These are phyloP conservation scores for Trichopoda pennipes DNA, from an alignment of 2,888 invertebrate species.

Conservation along the genomic window DNA sequence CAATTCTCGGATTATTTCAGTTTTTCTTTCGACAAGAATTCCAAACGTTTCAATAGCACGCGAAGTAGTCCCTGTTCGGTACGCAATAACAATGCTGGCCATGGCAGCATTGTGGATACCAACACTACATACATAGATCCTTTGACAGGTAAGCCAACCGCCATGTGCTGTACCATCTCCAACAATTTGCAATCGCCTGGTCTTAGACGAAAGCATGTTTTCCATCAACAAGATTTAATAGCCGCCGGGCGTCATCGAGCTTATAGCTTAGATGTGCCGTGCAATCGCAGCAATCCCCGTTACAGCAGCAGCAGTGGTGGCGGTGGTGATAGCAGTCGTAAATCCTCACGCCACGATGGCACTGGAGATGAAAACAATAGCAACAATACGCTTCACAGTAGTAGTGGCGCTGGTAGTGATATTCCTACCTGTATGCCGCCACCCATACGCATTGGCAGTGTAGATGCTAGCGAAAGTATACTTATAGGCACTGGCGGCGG, in stretches of 20 bases:
- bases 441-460: conserved; percentile 76
- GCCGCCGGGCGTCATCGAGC: conserved; percentile 77
- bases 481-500: conserved; percentile 70
- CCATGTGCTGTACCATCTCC: conserved; percentile 79
- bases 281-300: conserved; percentile 76
- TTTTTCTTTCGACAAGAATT: conserved; percentile 80
- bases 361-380: conserved; percentile 78
- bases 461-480: conserved; percentile 74
- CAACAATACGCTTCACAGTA: conserved; percentile 79
- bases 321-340: conserved; percentile 79
- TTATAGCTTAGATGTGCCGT: conserved; percentile 80
- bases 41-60: conserved; percentile 79
- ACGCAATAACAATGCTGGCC: conserved; percentile 74
- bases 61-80: conserved; percentile 78
- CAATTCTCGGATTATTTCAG: conserved; percentile 81
- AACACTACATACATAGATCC: conserved; percentile 68
- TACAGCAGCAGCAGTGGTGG: conserved; percentile 78
- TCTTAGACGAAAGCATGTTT: conserved; percentile 71
- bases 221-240: conserved; percentile 71
- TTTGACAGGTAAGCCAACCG: conserved; percentile 68
- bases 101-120: conserved; percentile 61
- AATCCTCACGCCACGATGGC: conserved; percentile 78
- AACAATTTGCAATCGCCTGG: conserved; percentile 76
- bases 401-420: conserved; percentile 75
- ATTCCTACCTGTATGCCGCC: conserved; percentile 73